Base-by-base conservation (phyloP, 2,888 invertebrate species). In the Rosalia funebris region DNA sequence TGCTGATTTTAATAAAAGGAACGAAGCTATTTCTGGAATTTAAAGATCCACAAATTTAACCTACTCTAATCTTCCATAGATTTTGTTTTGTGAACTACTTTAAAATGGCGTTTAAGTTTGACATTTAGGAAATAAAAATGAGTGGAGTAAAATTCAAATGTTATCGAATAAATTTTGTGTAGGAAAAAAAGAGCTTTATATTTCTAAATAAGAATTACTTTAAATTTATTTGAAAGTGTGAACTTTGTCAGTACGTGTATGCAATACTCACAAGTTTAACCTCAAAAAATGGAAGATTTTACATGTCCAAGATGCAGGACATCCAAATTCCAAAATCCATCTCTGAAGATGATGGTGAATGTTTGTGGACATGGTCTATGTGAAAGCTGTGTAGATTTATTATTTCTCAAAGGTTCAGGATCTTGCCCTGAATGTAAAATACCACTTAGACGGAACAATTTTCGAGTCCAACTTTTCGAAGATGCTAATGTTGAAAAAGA, bases 331-430 rank as follows among this genome's bases (percentile, higher is more conserved):
- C 88, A 97, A 81, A 98, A 98, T 84, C 98, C 98, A 31, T 93
- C 95, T 0, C 82, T 99, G 55, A 96, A 96, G 80, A 87, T 99
- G 84, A 92, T 98, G 94, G 98, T 98, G 63, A 99, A 99, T 81
- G 90, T 95, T 56, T 99, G 99, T 82, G 98, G 98, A 20, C 99
- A 99, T 84, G 93, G 96, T 34, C 84, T 99, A 73, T 99, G 99
- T 83, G 97, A 98, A 83, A 96, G 92, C 79, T 98, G 98, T 83
- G 97, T 99, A 31, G 97, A 98, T 79, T 85, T 97, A 63, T 83
- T 99, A 20, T 99, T 98, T 83, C 86, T 96, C 12, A 96, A 98
- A 88, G 99, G 96, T 32, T 95, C 97, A 25, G 98, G 96, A 9
- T 88, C 92, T 0, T 99, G 99, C 77, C 96, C 96, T 0, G 95